Percentiles rank a stretch among this genome's conserved stretches.
These are phyloP conservation scores for Scaptomyza hsui DNA, from an alignment of 1,140 invertebrate genomes.

Conservation along the genomic window DNA sequence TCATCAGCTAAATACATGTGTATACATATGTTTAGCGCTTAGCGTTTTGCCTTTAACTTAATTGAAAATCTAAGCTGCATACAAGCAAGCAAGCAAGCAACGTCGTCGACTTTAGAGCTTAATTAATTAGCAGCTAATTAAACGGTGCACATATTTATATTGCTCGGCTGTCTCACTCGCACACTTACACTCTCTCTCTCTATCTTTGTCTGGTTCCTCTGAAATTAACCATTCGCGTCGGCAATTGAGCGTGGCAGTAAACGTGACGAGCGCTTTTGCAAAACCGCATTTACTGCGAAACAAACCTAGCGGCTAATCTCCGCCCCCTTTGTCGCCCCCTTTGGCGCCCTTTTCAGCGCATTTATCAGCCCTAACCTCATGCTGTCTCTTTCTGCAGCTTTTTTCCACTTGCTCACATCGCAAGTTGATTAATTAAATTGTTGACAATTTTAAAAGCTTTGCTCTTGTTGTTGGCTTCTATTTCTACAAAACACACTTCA, in stretches of 20 bases:
- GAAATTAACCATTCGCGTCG: constrained; percentile 65
- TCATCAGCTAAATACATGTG: neutral
- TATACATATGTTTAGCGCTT: neutral
- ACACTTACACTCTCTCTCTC: constrained; percentile 2
- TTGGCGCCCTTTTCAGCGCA: neutral
- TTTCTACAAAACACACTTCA: constrained; percentile 6
- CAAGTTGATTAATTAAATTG: constrained; percentile 79
- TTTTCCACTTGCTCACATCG: constrained; percentile 4
- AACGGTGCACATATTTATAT: constrained; percentile 69
- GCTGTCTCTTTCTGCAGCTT: no score
- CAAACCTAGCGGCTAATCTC: constrained; percentile 40
- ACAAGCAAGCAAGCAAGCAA: constrained; percentile 3
- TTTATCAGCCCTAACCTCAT: constrained; percentile 22
- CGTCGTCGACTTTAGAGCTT: constrained; percentile 32
- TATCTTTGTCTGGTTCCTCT: constrained; percentile 16
- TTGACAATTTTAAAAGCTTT: constrained; percentile 79
- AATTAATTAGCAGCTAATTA: constrained; percentile 79
- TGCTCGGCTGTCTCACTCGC: neutral
- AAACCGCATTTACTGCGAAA: constrained; percentile 35
- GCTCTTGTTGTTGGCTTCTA: constrained; percentile 13
- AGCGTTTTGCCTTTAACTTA: constrained; percentile 29
- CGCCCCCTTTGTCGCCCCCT: neutral
- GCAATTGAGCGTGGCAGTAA: constrained; percentile 58
- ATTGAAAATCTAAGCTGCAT: constrained; percentile 62
- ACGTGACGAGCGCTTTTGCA: constrained; percentile 17